Evolutionary conservation across 2,797 vertebrate genomes (phyloP), one percentile per base, ranked within the genome.

Genomic region (Coregonus sp.): DNA sequence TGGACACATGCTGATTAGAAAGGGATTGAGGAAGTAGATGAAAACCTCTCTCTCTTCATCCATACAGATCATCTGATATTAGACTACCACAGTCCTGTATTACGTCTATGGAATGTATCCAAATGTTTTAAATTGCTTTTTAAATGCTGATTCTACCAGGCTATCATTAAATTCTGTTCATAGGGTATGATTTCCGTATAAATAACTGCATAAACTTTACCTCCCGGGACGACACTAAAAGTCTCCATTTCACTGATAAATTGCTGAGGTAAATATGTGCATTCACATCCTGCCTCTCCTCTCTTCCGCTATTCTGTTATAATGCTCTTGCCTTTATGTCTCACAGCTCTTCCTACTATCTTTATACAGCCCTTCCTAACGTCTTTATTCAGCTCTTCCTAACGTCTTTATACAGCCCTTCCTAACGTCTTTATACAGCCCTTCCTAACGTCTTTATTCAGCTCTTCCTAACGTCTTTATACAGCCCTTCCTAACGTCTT

Each of bases 231-330:
- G 52, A 82, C 71, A 51, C 74, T 81, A 63, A 1, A 70, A 78
- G 78, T 79, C 78, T 70, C 79, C 25, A n/a, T 82, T 86, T 77
- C 72, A 4, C 73, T 78, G 82, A 87, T 85, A 82, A 85, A 85
- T 40, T 15, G 2, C 12, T 40, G 14, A n/a, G 31, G 15, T 69
- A 69, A 69, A 69, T 7, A 14, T 76, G 18, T 69, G 78, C 75
- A 81, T 88, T 89, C 86, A 84, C 81, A 75, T 74, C 51, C 73
- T 80, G 33, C 83, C 77, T 84, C 87, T 87, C 85, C 78, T 87
- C 85, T 83, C 69, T 54, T 74, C 54, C 4, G 80, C 77, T 59
- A 61, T 74, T 83, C 73, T 77, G 80, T 68, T 33, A 0, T 71
- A 82, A 52, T 81, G 76, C 73, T 84, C 76, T 80, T 82, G 83